Conservation (phyloP, 2,888 invertebrate genomes). For the Cryptus viduatorius region DNA sequence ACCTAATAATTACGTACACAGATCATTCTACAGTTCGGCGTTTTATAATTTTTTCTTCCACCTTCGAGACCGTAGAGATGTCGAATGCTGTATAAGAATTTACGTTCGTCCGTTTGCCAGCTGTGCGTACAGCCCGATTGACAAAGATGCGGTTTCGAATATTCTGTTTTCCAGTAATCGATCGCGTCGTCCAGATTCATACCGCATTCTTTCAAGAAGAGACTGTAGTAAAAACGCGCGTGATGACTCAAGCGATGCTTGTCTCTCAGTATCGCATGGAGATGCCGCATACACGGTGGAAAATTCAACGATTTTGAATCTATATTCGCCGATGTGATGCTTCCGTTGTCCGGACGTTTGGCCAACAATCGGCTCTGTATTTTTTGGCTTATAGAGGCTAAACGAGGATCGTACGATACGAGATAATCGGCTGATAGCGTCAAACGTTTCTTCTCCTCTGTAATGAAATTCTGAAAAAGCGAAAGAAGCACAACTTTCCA, state of each 20-base stretch:
- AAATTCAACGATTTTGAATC: slow-evolving; percentile 85
- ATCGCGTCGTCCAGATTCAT: slow-evolving; percentile 89
- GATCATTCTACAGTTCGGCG: slow-evolving; percentile 87
- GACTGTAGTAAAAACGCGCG: slow-evolving; percentile 88
- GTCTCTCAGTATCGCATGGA: slow-evolving; percentile 86
- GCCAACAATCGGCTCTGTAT: slow-evolving; percentile 70
- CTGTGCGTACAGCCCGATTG: slow-evolving; percentile 87
- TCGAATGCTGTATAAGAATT: slow-evolving; percentile 89
- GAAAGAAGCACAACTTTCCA: slow-evolving; percentile 86
- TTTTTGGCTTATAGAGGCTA: slow-evolving; percentile 74
- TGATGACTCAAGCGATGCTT: slow-evolving; percentile 89
- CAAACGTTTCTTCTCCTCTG: slow-evolving; percentile 69
- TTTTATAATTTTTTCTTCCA: slow-evolving; percentile 87
- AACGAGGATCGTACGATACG: slow-evolving; percentile 76
- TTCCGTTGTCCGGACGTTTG: slow-evolving; percentile 66
- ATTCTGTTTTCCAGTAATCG: slow-evolving; percentile 89
- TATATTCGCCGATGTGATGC: slow-evolving; percentile 82
- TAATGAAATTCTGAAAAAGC: slow-evolving; percentile 86
- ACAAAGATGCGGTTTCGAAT: slow-evolving; percentile 85
- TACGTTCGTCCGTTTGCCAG: slow-evolving; percentile 88
- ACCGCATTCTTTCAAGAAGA: slow-evolving; percentile 91
- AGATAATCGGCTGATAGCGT: slow-evolving; percentile 56
- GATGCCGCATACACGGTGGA: slow-evolving; percentile 89
- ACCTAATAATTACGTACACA: slow-evolving; percentile 85
- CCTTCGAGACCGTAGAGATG: slow-evolving; percentile 92